A percentile compares a stretch with the other conserved stretches of the same genome.
Conservation (phyloP, 2,888 invertebrate genomes). For the Odontocerum albicorne region DNA sequence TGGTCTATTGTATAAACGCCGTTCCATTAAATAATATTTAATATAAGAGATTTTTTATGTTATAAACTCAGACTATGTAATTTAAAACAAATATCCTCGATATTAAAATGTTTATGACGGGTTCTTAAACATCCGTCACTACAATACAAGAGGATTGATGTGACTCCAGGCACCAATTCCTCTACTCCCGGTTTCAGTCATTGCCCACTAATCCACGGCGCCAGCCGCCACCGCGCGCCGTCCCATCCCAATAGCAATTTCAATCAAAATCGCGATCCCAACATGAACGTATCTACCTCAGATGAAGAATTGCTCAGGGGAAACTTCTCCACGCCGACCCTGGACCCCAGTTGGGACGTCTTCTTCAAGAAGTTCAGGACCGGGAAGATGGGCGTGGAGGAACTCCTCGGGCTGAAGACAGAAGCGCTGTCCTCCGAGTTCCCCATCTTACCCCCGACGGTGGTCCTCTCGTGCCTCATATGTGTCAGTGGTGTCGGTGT, state of each 20-base stretch:
- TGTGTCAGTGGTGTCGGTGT: conserved; percentile 52
- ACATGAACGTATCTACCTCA: no score
- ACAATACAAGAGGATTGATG: no score
- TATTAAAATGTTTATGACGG: no score
- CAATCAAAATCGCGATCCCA: neutral
- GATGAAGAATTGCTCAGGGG: no score
- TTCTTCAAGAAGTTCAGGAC: neutral
- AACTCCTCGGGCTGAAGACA: neutral
- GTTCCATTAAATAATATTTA: no score
- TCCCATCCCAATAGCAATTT: no score
- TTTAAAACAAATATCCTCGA: no score
- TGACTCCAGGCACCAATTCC: neutral
- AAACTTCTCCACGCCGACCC: neutral
- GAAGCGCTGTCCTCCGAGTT: neutral
- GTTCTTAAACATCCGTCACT: no score
- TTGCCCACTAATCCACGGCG: neutral
- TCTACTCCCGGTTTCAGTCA: neutral
- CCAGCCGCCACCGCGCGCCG: neutral
- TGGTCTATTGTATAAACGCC: no score
- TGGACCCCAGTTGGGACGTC: conserved; percentile 8
- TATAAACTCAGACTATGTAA: no score
- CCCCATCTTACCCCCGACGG: conserved; percentile 47
- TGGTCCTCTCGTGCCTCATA: conserved; percentile 46
- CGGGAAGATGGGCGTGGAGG: neutral
- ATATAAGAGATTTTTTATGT: no score